Percentiles rank a stretch among this genome's conserved stretches.
phyloP scores from a whole-genome alignment of 1,140 invertebrate species.

The Mycetomoellerius zeteki region DNA sequence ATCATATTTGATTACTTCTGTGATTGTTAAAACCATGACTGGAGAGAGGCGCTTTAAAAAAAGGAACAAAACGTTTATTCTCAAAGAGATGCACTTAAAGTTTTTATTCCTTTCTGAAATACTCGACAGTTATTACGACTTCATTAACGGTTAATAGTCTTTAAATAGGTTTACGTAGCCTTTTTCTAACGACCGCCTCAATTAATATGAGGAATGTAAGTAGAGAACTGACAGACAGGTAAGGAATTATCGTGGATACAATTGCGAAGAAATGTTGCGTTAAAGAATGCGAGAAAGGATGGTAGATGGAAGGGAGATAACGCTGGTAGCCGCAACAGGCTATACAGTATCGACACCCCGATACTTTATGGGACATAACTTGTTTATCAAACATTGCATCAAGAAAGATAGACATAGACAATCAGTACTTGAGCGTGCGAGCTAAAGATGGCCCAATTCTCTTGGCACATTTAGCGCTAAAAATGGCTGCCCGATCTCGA shows the following conservation, averaged over 20 bases:
- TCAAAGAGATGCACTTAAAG: conserved; percentile 2
- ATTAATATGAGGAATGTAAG: conserved; percentile 25
- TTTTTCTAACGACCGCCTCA: conserved; percentile 9
- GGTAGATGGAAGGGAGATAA: conserved; percentile 58
- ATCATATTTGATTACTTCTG: conserved; percentile 5
- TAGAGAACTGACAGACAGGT: conserved; percentile 13
- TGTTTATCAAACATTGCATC: conserved; percentile 48
- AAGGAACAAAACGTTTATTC: neutral
- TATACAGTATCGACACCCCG: conserved; percentile 33
- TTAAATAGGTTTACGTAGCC: conserved; percentile 18
- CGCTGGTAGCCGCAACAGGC: conserved; percentile 18
- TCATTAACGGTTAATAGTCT: conserved; percentile 42
- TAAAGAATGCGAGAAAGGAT: conserved; percentile 52
- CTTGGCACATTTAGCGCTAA: neutral
- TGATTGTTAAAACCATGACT: neutral
- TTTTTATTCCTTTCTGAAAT: conserved; percentile 22
- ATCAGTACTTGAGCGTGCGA: neutral
- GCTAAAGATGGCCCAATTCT: neutral
- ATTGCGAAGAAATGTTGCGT: conserved; percentile 45
- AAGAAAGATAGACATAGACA: conserved; percentile 30
- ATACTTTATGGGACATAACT: conserved; percentile 51
- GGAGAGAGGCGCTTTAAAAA: neutral
- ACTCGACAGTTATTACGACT: conserved; percentile 8
- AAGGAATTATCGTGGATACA: conserved; percentile 41
- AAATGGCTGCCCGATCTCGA: neutral